Evolutionary conservation across 64 coral and sea anemone species (phyloP), one percentile per base, ranked within the genome.

Genomic region (Astreopora myriophthalma): DNA sequence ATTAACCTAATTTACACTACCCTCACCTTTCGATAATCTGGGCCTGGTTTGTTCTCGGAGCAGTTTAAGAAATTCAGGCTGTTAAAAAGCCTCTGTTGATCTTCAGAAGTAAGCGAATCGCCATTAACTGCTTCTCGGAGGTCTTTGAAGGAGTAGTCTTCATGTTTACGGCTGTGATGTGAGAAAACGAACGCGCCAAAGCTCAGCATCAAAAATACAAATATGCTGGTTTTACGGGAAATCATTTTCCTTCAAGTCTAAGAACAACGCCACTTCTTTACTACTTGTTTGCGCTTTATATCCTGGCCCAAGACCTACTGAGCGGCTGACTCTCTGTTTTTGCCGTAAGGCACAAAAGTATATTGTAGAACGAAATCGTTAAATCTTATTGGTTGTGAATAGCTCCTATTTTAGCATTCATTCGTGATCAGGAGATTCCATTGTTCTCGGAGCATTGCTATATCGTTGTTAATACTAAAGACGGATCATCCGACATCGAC

Each of bases 111-210:
- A 19, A 83, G 55, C 1, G 57, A 62, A 23, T 83, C 79, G 52
- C 79, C 79, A 64, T 83, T 65, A 19, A 83, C 30, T 14, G 17
- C 33, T 34, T 83, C 58, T 19, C 58, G 79, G 10, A 83, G 34
- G 31, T 33, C 57, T 24, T 62, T 63, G 10, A 83, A 83, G 11
- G 52, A 64, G 16, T 83, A 83, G 33, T 83, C 55, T 29, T 83
- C 79, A 22, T 83, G 79, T 23, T 83, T 83, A 8, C 52, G 79
- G n/a, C 58, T 60, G 37, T 83, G 55, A 35, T 83, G 79, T 5
- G 79, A 63, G 38, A 31, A 34, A 62, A 38, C 79, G n/a, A 83
- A 23, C 58, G 10, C 9, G 31, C 7, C 14, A 0, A 83, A 26
- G 1, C 17, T 36, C 20, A 83, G 58, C 8, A 37, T 39, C 30